Conservation (phyloP, 2,113 vertebrate species). For the Antigone vipio region DNA sequence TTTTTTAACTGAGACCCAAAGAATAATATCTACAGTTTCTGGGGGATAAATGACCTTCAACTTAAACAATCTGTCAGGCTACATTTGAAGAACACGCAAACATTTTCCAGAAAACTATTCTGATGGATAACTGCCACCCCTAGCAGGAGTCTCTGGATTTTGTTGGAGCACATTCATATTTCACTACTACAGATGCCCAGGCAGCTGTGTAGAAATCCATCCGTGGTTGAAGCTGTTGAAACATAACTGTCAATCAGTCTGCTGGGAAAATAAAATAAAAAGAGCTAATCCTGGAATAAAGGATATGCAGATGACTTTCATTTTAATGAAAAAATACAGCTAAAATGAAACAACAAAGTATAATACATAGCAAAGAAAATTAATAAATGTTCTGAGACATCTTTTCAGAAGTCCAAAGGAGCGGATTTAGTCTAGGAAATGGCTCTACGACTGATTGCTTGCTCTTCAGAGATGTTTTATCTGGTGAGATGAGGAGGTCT, state of each 20-base stretch:
- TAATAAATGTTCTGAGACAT: background rate
- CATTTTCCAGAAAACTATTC: conserved; percentile 7
- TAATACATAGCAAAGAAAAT: background rate
- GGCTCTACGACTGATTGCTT: background rate
- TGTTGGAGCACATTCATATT: background rate
- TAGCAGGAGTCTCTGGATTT: conserved; percentile 7
- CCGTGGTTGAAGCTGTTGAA: conserved; percentile 19
- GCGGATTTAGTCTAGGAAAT: background rate
- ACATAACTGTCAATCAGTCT: conserved; percentile 22
- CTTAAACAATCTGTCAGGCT: conserved; percentile 20
- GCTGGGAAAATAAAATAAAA: conserved; percentile 44
- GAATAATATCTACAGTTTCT: background rate
- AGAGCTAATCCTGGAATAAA: conserved; percentile 38
- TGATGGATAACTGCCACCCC: background rate
- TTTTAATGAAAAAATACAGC: conserved; percentile 23
- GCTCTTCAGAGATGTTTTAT: background rate
- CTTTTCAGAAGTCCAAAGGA: background rate
- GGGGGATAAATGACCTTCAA: conserved; percentile 26
- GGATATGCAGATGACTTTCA: conserved; percentile 18
- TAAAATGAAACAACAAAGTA: background rate
- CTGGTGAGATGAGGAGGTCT: background rate
- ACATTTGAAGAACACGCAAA: conserved; percentile 23
- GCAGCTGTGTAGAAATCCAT: conserved; percentile 44
- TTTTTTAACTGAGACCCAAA: conserved; percentile 5
- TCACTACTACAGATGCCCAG: conserved; percentile 14